Percentiles rank a stretch among this genome's conserved stretches.
phyloP scores from a whole-genome alignment of 2,113 vertebrate species.

The Hippocampus mohnikei region DNA sequence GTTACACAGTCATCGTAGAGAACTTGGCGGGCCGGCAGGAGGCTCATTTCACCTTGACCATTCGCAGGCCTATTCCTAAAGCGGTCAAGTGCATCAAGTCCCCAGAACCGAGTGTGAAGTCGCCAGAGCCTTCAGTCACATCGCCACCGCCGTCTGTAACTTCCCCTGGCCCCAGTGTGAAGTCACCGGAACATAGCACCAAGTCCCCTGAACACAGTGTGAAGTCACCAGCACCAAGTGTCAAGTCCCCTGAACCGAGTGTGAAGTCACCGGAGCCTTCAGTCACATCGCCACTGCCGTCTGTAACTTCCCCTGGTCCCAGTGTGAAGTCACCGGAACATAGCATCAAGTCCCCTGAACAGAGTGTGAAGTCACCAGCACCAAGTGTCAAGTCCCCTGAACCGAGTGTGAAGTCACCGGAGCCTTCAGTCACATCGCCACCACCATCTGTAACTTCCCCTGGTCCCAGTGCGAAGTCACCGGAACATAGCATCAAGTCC shows the following conservation, averaged over 20 bases:
- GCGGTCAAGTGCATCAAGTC: slow-evolving; percentile 80
- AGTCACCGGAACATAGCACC: slow-evolving; percentile 45
- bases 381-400: slow-evolving; percentile 78
- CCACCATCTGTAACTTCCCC: slow-evolving; percentile 49
- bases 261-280: slow-evolving; percentile 79
- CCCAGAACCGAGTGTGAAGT: slow-evolving; percentile 80
- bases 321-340: slow-evolving; percentile 55
- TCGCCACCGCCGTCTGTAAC: slow-evolving; percentile 46
- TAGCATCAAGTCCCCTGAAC: slow-evolving; percentile 43
- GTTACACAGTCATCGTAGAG: slow-evolving; percentile 86
- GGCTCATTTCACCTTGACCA: slow-evolving; percentile 85
- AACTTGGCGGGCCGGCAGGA: slow-evolving; percentile 89
- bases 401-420: slow-evolving; percentile 76
- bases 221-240: slow-evolving; percentile 76
- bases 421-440: slow-evolving; percentile 63
- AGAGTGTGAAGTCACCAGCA: slow-evolving; percentile 77
- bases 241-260: slow-evolving; percentile 76
- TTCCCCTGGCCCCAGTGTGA: slow-evolving; percentile 53
- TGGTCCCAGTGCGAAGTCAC: slow-evolving; percentile 51
- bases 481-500: slow-evolving; percentile 52
- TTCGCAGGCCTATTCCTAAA: slow-evolving; percentile 75
- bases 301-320: slow-evolving; percentile 47
- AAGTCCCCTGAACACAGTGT: slow-evolving; percentile 63
- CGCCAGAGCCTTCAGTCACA: slow-evolving; percentile 73
- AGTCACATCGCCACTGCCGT: slow-evolving; percentile 50